These are phyloP conservation scores for Timema cristinae DNA, from an alignment of 2,888 invertebrate genomes.

Conservation along the genomic window DNA sequence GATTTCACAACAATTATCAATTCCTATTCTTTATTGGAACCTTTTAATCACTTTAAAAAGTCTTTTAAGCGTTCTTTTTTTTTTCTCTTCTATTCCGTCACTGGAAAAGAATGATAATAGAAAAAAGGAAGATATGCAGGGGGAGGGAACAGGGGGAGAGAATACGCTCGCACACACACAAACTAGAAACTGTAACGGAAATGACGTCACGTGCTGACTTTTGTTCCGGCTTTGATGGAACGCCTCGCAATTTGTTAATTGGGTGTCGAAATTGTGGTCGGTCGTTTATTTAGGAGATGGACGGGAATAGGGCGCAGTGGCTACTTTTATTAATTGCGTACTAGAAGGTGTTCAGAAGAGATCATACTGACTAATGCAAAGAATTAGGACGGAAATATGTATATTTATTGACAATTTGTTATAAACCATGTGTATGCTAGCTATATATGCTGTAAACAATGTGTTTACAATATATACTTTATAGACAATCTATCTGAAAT, in stretches of 20 bases:
- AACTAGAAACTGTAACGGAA: neutral
- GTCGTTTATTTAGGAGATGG: neutral
- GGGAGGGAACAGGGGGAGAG: slow-evolving; percentile 1
- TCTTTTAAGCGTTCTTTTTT: slow-evolving; percentile 18
- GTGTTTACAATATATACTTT: no score
- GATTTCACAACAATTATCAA: slow-evolving; percentile 30
- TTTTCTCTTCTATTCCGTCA: slow-evolving; percentile 6
- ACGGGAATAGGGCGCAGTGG: no score
- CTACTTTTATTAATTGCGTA: neutral
- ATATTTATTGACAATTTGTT: no score
- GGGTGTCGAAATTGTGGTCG: slow-evolving; percentile 14
- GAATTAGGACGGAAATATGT: no score
- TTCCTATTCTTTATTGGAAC: slow-evolving; percentile 20
- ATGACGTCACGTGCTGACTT: slow-evolving; percentile 21
- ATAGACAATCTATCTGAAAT: no score
- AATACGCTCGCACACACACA: neutral
- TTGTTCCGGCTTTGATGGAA: slow-evolving; percentile 19
- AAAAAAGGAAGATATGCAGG: neutral
- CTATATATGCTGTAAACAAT: no score
- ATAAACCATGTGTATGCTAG: no score
- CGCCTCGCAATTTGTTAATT: slow-evolving; percentile 27
- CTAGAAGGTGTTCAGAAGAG: no score
- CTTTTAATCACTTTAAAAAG: slow-evolving; percentile 29
- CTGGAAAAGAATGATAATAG: neutral
- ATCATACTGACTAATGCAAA: no score